A percentile compares a stretch with the other conserved stretches of the same genome.
Conservation (phyloP, 2,113 vertebrate species). For the Podarcis muralis region DNA sequence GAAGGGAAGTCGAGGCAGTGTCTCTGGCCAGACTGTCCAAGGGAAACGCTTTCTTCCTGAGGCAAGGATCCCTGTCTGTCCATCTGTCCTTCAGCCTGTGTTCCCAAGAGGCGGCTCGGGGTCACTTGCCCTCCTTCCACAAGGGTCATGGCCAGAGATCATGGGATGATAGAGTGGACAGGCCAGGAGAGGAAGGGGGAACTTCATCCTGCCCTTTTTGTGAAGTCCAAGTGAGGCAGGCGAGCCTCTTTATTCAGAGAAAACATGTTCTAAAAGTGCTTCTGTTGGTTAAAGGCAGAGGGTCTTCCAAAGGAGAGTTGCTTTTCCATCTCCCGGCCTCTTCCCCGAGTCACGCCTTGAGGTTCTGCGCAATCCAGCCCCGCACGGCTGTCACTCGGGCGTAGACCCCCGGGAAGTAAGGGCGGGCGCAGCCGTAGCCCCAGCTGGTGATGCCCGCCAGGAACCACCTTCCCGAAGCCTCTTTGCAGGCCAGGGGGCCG, state of each 20-base stretch:
- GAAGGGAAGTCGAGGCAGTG: background rate
- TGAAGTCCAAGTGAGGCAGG: constrained; percentile 15
- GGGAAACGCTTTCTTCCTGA: background rate
- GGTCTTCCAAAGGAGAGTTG: no score
- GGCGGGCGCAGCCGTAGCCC: constrained; percentile 92
- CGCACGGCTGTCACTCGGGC: constrained; percentile 86
- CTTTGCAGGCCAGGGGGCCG: constrained; percentile 89
- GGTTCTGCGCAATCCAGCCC: constrained; percentile 86
- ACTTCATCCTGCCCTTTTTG: no score
- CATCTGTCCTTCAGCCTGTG: background rate
- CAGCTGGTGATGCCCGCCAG: constrained; percentile 95
- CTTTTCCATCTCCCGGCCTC: background rate
- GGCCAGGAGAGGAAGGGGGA: background rate
- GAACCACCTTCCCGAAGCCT: constrained; percentile 89
- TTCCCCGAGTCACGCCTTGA: constrained; percentile 72
- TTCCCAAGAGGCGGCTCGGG: no score
- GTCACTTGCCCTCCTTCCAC: background rate
- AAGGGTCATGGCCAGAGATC: background rate
- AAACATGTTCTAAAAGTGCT: constrained; percentile 28
- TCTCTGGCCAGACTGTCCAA: background rate
- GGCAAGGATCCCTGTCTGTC: background rate
- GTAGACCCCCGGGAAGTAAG: constrained; percentile 90
- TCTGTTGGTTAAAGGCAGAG: background rate
- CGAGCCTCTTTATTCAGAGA: constrained; percentile 70
- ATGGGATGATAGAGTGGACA: no score